Evolutionary conservation across 2,888 invertebrate species (phyloP).

Genomic region (Andrena chrysosceles): DNA sequence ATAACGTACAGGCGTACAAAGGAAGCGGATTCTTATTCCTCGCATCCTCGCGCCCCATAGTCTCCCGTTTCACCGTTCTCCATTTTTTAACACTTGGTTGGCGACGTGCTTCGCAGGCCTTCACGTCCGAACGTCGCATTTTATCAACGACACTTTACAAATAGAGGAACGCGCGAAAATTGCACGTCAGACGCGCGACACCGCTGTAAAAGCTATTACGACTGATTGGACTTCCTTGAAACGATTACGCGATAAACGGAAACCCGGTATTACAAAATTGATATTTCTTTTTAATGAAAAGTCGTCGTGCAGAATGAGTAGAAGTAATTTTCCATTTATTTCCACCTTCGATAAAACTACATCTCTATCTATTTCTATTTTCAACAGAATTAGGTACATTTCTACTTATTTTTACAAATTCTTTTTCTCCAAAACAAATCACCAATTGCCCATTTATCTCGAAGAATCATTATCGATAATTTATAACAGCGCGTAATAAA

Average conservation of each 20-base stretch:
- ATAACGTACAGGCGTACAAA: neutral
- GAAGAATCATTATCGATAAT: too few species aligned
- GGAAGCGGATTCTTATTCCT: conserved; percentile 16
- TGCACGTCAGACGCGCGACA: neutral
- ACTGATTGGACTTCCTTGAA: conserved; percentile 4
- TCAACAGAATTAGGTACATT: too few species aligned
- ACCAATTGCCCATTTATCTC: too few species aligned
- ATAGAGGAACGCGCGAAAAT: neutral
- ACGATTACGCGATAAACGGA: neutral
- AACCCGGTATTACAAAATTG: neutral
- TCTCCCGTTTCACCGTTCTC: neutral
- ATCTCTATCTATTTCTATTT: too few species aligned
- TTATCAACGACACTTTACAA: neutral
- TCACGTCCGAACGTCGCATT: neutral
- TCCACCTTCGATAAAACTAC: too few species aligned
- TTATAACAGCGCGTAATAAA: too few species aligned
- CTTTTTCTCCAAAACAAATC: too few species aligned
- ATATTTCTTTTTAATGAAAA: neutral
- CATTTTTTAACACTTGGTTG: conserved; percentile 1
- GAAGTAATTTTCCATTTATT: too few species aligned
- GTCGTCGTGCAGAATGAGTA: too few species aligned
- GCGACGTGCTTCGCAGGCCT: neutral
- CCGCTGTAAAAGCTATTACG: conserved; percentile 31
- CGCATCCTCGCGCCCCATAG: neutral
- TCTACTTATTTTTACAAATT: too few species aligned